phyloP scores from a whole-genome alignment of 1,140 invertebrate species.

The Drosophila serrata region DNA sequence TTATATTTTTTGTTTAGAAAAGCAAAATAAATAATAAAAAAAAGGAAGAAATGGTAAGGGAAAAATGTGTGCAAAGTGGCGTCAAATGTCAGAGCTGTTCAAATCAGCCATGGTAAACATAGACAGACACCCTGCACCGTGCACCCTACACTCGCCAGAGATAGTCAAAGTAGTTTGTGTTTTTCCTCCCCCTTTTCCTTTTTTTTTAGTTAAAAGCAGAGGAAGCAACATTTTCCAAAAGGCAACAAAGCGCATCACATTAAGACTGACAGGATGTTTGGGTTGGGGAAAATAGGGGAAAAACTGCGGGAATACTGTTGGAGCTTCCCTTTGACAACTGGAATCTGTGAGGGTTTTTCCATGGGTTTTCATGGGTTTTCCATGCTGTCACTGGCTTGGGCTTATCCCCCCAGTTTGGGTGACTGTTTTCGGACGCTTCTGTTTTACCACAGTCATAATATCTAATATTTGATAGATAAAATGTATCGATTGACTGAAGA shows the following conservation, averaged over 20 bases:
- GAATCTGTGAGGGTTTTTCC: conserved; percentile 17
- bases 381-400: conserved; percentile 10
- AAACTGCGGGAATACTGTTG: conserved; percentile 5
- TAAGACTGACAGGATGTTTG: conserved; percentile 57
- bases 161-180: conserved; percentile 45
- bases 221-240: conserved; percentile 67
- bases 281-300: conserved; percentile 17
- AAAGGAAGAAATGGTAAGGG: conserved; percentile 16
- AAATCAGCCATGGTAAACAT: conserved; percentile 68
- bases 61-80: conserved; percentile 65
- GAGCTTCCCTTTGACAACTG: conserved; percentile 29
- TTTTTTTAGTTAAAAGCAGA: conserved; percentile 18
- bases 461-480: conserved; percentile 18
- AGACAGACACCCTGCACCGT: conserved; percentile 12
- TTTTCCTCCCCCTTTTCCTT: not conserved
- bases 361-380: conserved; percentile 5
- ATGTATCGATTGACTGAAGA: not conserved
- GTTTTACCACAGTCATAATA: conserved; percentile 15
- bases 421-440: conserved; percentile 1
- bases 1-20: conserved; percentile 38
- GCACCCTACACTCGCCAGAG: not conserved
- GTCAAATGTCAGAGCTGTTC: conserved; percentile 78
- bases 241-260: conserved; percentile 79
- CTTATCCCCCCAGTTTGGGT: conserved; percentile 19
- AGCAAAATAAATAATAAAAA: conserved; percentile 48